Evolutionary conservation across 2,797 vertebrate genomes (phyloP), one percentile per base, ranked within the genome.

Genomic region (Ptychadena robeensis): DNA sequence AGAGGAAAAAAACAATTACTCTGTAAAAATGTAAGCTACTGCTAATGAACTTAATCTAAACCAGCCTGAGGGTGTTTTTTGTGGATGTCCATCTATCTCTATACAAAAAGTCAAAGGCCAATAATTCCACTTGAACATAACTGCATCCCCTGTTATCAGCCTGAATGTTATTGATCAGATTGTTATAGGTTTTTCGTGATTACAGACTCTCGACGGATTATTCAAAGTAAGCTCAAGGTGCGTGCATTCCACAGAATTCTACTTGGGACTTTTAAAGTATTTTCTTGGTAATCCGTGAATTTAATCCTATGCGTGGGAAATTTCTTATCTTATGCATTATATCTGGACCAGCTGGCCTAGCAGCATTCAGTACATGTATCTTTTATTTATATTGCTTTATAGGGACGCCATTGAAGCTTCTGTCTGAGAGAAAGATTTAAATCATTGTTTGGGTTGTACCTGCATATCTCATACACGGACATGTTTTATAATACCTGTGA

Each of bases 321-420:
- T n/a, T n/a, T 57, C 18, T 44, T 65, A 34, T 74, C 76, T 48
- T 80, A 84, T 84, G 74, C 70, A 32, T 68, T 40, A 38, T 67
- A 53, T 69, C 71, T 80, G 63, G n/a, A n/a, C 63, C 79, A 76
- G 74, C 35, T 48, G 27, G 35, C 18, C 37, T 35, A 67, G 18
- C 66, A 61, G 25, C 15, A 66, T 59, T 64, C 28, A 71, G 59
- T 34, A 35, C n/a, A 79, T 61, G 25, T 67, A 66, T 65, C 4
- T 14, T 65, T 27, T 37, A 11, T 48, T 27, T 34, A 34, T 83
- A 25, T 22, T 15, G 48, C 44, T 78, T 79, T 73, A 73, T 69
- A 64, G 28, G 63, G n/a, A n/a, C n/a, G 22, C 64, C 64, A 74
- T 84, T 53, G 74, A 72, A 61, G 78, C 38, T 31, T 28, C 40